Evolutionary conservation across 1,140 invertebrate genomes (phyloP).

Genomic region (Bombus consobrinus): DNA sequence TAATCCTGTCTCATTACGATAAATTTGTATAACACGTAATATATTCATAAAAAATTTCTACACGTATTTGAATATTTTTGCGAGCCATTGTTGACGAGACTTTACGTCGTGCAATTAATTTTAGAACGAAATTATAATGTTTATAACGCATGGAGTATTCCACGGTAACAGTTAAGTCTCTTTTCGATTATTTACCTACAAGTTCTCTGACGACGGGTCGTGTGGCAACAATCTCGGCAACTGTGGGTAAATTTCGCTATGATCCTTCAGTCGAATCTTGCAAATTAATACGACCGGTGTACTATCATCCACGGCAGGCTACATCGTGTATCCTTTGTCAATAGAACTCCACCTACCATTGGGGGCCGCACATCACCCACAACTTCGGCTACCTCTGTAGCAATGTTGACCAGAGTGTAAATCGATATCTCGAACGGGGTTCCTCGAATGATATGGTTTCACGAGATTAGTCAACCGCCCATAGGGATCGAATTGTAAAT

Average conservation of each 20-base stretch:
- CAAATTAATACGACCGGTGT: conserved; percentile 69
- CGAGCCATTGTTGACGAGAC: no score
- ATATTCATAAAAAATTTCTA: no score
- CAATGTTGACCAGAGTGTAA: conserved; percentile 71
- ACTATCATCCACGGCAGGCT: conserved; percentile 37
- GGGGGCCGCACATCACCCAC: neutral
- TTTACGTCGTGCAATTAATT: no score
- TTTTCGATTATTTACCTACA: neutral
- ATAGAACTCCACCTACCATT: conserved; percentile 56
- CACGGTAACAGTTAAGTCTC: neutral
- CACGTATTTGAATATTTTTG: no score
- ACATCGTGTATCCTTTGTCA: conserved; percentile 69
- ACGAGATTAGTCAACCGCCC: conserved; percentile 68
- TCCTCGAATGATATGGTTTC: conserved; percentile 69
- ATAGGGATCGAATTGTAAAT: conserved; percentile 57
- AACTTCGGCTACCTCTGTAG: conserved; percentile 16
- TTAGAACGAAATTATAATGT: no score
- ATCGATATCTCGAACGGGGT: conserved; percentile 71
- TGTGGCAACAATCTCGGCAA: neutral
- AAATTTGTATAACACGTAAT: no score
- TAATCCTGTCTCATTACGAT: no score
- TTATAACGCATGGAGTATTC: neutral
- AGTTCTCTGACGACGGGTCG: neutral
- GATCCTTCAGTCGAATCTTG: conserved; percentile 38
- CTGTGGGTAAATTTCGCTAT: conserved; percentile 27